phyloP scores from a whole-genome alignment of 2,797 vertebrate genomes.

The Argentina silus region DNA sequence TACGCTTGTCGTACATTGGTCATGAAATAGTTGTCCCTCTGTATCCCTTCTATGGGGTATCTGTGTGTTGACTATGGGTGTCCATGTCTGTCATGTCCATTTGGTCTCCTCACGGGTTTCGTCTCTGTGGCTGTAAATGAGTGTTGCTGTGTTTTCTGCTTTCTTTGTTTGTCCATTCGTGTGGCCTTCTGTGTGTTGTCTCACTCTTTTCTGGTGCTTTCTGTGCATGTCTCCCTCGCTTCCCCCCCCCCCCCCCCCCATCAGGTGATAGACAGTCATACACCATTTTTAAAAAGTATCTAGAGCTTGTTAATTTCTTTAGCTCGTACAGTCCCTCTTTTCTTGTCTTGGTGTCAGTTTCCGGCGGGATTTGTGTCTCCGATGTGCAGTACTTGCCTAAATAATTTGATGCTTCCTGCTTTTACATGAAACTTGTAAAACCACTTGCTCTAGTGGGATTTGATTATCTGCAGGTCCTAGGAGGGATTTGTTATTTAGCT shows the following conservation, averaged over 20 bases:
- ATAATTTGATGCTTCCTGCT: not conserved
- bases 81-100: conserved; percentile 1
- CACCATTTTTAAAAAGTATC: conserved; percentile 25
- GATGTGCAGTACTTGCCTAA: too few relatives aligned
- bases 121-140: conserved; percentile 23
- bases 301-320: conserved; percentile 22
- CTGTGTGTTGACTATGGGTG: conserved; percentile 14
- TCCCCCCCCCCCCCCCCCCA: conserved; percentile 6
- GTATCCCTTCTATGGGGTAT: too few relatives aligned
- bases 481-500: not conserved
- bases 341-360: conserved; percentile 28
- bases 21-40: conserved; percentile 21
- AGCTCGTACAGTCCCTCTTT: conserved; percentile 18
- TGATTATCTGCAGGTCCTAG: too few relatives aligned
- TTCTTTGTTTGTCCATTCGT: conserved; percentile 29
- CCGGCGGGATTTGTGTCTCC: conserved; percentile 5
- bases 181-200: conserved; percentile 44
- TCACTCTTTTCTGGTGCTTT: conserved; percentile 28
- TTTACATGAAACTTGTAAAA: not conserved
- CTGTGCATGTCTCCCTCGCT: conserved; percentile 24
- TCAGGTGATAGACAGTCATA: conserved; percentile 29
- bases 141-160: conserved; percentile 36
- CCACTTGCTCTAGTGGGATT: not conserved
- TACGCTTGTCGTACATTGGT: conserved; percentile 57
- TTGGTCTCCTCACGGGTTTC: conserved; percentile 17